Percentiles rank a stretch among this genome's conserved stretches.
phyloP scores from a whole-genome alignment of 2,797 vertebrate species.

The Geotria australis region DNA sequence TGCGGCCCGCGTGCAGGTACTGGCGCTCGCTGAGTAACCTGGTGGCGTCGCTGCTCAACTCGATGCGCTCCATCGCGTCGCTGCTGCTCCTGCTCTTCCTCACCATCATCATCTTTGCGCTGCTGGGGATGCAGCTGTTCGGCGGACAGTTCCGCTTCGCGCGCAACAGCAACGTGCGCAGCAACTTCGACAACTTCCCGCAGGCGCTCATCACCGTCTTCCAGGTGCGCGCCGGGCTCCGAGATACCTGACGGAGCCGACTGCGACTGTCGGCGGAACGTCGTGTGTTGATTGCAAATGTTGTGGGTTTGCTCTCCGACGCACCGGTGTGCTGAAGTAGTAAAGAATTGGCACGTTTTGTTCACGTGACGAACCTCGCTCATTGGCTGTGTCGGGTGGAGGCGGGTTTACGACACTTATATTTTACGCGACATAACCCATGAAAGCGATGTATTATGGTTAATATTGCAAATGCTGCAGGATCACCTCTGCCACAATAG shows the following conservation, averaged over 20 bases:
- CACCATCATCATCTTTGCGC: constrained; percentile 69
- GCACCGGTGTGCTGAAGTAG: no score
- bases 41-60: constrained; percentile 79
- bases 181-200: constrained; percentile 84
- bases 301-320: no score
- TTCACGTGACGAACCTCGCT: no score
- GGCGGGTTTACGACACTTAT: no score
- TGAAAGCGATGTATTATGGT: no score
- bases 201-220: constrained; percentile 92
- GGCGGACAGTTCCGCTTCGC: constrained; percentile 73
- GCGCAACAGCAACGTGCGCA: constrained; percentile 31
- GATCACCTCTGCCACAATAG: no score
- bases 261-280: no score
- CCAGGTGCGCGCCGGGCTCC: constrained; percentile 22
- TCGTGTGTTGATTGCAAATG: no score
- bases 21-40: constrained; percentile 6
- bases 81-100: constrained; percentile 85
- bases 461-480: no score
- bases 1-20: background rate
- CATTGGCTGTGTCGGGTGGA: no score
- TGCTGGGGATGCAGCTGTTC: constrained; percentile 95
- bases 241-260: no score
- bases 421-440: background rate
- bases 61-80: constrained; percentile 71
- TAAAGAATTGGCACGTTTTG: no score